Percentiles rank a stretch among this genome's conserved stretches.
phyloP scores from a whole-genome alignment of 2,797 vertebrate species.

The Malurus leucopterus region DNA sequence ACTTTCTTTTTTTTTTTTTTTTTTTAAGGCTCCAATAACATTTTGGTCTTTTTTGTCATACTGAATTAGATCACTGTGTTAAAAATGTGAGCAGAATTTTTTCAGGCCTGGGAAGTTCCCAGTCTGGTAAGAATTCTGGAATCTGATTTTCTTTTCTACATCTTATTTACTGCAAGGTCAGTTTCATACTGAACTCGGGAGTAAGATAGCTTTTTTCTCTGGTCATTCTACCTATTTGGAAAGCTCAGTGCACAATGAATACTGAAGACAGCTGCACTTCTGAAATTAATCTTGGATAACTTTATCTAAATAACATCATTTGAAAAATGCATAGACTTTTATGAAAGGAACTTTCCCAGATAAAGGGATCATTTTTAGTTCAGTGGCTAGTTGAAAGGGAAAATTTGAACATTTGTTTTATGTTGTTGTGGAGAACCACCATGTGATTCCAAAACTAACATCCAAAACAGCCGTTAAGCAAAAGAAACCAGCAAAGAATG shows the following conservation, averaged over 20 bases:
- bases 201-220: not conserved
- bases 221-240: not conserved
- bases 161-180: not conserved
- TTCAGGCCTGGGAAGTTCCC: not conserved
- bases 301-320: conserved; percentile 37
- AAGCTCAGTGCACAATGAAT: not conserved
- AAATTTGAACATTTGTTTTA: not conserved
- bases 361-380: conserved; percentile 32
- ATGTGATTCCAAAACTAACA: conserved; percentile 14
- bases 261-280: not conserved
- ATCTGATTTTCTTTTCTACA: not conserved
- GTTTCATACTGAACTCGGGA: not conserved
- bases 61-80: not conserved
- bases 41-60: not conserved
- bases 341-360: conserved; percentile 13
- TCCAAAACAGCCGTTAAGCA: not conserved
- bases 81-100: not conserved
- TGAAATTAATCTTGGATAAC: conserved; percentile 20
- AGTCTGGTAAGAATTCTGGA: not conserved
- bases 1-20: not conserved
- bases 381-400: not conserved
- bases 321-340: conserved; percentile 22
- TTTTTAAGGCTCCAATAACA: not conserved
- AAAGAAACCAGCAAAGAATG: not conserved
- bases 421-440: not conserved